Evolutionary conservation across 2,797 vertebrate genomes (phyloP).

Genomic region (Chiroxiphia lanceolata): DNA sequence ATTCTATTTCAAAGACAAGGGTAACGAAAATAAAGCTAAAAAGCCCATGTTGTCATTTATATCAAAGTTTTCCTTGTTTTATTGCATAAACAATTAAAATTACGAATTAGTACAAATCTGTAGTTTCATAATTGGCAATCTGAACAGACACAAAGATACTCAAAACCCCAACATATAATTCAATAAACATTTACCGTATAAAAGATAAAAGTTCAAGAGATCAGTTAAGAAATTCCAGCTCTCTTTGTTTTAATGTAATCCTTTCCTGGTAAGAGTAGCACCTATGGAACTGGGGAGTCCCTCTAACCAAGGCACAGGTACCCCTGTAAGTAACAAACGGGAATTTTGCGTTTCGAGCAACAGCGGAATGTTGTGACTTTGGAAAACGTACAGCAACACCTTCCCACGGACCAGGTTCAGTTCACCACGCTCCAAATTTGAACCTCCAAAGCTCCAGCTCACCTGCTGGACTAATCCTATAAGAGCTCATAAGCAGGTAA

Average conservation of each 20-base stretch:
- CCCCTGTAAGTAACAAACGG: fast-evolving
- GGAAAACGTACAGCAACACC: background rate
- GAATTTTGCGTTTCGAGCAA: background rate
- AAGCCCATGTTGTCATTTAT: slow-evolving; percentile 57
- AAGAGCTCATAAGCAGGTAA: background rate
- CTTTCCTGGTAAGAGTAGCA: slow-evolving; percentile 13
- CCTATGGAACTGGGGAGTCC: background rate
- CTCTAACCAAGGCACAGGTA: background rate
- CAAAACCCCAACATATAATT: slow-evolving; percentile 57
- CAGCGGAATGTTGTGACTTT: background rate
- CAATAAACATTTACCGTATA: slow-evolving; percentile 34
- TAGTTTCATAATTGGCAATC: slow-evolving; percentile 64
- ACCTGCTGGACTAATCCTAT: background rate
- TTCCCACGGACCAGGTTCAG: background rate
- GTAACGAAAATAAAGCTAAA: slow-evolving; percentile 66
- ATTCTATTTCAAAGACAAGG: slow-evolving; percentile 31
- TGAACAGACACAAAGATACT: slow-evolving; percentile 57
- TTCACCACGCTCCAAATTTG: background rate
- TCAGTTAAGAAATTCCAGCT: slow-evolving; percentile 25
- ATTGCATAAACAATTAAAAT: slow-evolving; percentile 75
- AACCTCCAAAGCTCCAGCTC: background rate
- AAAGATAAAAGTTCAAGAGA: slow-evolving; percentile 34
- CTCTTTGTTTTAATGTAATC: background rate
- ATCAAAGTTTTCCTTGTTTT: slow-evolving; percentile 76
- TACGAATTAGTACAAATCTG: slow-evolving; percentile 72